Conservation (phyloP, 2,888 invertebrate species). For the Ectobius pallidus region DNA sequence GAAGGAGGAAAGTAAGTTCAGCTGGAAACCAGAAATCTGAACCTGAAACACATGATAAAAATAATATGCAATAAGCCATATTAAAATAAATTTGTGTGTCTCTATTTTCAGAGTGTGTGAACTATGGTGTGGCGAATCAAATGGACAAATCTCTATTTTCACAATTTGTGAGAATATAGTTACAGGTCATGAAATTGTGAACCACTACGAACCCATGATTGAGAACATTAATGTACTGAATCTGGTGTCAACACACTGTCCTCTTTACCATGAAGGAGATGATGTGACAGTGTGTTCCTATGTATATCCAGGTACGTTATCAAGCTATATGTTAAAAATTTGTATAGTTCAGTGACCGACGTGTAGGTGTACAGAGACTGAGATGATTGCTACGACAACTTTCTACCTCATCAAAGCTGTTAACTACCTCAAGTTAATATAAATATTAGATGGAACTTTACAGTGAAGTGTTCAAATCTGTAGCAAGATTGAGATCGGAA, state of each 20-base stretch:
- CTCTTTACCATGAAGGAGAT: slow-evolving; percentile 46
- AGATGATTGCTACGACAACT: too few species aligned
- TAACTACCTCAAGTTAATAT: too few species aligned
- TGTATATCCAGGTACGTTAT: slow-evolving; percentile 73
- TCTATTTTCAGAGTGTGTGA: slow-evolving; percentile 62
- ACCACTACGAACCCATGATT: slow-evolving; percentile 64
- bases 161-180: slow-evolving; percentile 73
- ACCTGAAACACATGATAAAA: too few species aligned
- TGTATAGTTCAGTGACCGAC: too few species aligned
- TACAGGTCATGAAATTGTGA: slow-evolving; percentile 71
- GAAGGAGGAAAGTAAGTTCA: slow-evolving; percentile 54
- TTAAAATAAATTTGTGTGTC: too few species aligned
- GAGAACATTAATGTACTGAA: slow-evolving; percentile 72
- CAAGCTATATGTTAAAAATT: background rate
- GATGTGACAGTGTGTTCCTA: slow-evolving; percentile 73
- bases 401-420: too few species aligned
- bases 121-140: slow-evolving; percentile 88
- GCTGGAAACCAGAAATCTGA: too few species aligned
- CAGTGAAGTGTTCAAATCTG: too few species aligned
- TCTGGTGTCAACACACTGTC: slow-evolving; percentile 65
- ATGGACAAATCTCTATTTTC: slow-evolving; percentile 80
- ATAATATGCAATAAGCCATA: too few species aligned
- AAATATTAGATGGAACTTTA: too few species aligned
- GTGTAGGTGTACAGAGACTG: too few species aligned
- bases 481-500: too few species aligned